Conservation (phyloP, 1,140 invertebrate species). For the Myzus persicae region DNA sequence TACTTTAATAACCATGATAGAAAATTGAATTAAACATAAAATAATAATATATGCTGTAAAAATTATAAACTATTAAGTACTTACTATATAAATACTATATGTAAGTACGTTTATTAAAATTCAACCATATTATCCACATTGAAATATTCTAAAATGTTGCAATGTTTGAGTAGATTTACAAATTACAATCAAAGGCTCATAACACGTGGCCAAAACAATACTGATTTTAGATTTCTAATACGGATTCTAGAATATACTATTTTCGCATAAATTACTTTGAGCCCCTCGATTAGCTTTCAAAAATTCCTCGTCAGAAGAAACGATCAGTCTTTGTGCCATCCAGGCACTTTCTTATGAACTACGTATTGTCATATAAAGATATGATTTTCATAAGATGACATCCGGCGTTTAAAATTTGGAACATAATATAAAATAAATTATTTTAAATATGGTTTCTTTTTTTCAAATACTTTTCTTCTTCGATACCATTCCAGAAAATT, state of each 20-base stretch:
- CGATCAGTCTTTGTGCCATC: not conserved
- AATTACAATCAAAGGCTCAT: not conserved
- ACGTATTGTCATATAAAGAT: not conserved
- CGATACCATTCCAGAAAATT: not conserved
- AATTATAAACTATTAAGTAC: not conserved
- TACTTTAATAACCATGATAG: not conserved
- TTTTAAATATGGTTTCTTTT: not conserved
- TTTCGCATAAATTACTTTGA: conserved; percentile 29
- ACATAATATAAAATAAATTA: not conserved
- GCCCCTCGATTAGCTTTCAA: not conserved
- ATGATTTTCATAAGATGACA: conserved; percentile 9
- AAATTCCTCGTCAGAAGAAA: not conserved
- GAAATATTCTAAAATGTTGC: not conserved
- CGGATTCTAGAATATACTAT: conserved; percentile 21
- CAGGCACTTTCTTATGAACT: not conserved
- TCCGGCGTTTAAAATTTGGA: conserved; percentile 13
- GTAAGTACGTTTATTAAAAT: not conserved
- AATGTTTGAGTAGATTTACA: not conserved
- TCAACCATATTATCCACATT: not conserved
- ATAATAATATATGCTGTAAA: not conserved
- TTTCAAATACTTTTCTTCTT: not conserved
- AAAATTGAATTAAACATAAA: not conserved
- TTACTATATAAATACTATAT: too few relatives aligned
- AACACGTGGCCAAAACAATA: conserved; percentile 1
- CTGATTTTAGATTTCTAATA: conserved; percentile 13